Base-by-base conservation (phyloP, 2,888 invertebrate species). In the Ectobius pallidus region DNA sequence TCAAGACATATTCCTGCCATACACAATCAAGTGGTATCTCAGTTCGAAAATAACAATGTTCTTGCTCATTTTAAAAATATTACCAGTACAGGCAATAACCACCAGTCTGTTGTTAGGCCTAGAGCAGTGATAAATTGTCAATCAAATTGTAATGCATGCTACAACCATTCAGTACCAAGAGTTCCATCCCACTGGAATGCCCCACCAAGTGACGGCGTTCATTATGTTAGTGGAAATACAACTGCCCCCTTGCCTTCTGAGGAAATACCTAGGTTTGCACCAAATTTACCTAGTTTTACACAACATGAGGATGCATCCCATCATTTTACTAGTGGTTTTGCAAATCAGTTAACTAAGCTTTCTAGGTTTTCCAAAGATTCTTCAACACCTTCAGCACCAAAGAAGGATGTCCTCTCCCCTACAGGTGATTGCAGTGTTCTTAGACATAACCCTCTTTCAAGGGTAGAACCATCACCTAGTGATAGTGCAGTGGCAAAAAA, bases 51-150 rank as follows among this genome's bases (percentile, higher is more conserved):
- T 34, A 65, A 49, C 22, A 49, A 49, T 25, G 22, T 55, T 52
- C 55, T 69, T 69, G 49, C 32, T 52, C 49, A 52, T 69, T 69
- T 52, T 55, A 55, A 34, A 30, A 65, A 46, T 65, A 18, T 65
- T 25, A 39, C 7, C 42, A 25, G 27, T 30, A 16, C 32, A 14
- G 61, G 18, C 34, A 71, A 34, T 52, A 34, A 20, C 25, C 63
- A 71, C 18, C 71, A 71, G 18, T 34, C 72, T 39, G 69, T 73
- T 44, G 73, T 73, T 52, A 65, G 70, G 42, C 73, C 73, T 44
- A 73, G 70, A 25, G 73, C 73, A 16, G 61, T 73, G 20, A 70
- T 73, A n/a, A 73, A 73, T 22, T 73, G 73, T 30, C 73, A 73
- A 16, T 44, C 72, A 6, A 61, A 65, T 52, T 71, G 71, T 71